Evolutionary conservation across 2,888 invertebrate genomes (phyloP).

Genomic region (Xestobium rufovillosum): DNA sequence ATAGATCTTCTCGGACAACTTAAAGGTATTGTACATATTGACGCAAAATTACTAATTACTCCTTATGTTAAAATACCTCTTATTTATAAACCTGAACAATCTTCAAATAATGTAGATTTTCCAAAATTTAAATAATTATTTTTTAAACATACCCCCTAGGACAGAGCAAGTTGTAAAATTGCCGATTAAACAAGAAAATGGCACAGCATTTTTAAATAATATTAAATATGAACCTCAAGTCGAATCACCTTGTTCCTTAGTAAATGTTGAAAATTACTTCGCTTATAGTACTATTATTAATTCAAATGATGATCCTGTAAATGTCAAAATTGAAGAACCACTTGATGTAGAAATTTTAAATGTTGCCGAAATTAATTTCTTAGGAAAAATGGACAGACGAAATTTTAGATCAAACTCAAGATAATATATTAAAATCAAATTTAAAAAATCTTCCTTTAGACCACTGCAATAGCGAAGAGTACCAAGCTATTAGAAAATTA

Average conservation of each 20-base stretch:
- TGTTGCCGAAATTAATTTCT: conserved; percentile 5
- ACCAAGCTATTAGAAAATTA: conserved; percentile 9
- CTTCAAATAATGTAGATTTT: no score
- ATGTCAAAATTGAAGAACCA: conserved; percentile 5
- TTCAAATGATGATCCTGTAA: neutral
- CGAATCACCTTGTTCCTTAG: conserved; percentile 9
- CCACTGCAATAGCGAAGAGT: conserved; percentile 12
- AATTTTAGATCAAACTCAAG: neutral
- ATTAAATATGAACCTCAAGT: conserved; percentile 5
- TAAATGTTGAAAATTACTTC: conserved; percentile 9
- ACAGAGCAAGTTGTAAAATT: conserved; percentile 7
- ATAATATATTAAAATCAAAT: conserved; percentile 10
- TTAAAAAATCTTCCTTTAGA: conserved; percentile 9
- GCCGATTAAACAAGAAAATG: conserved; percentile 10
- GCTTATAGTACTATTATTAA: conserved; percentile 7
- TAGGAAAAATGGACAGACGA: conserved; percentile 7
- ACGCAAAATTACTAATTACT: no score
- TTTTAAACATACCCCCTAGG: conserved; percentile 2
- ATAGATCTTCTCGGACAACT: conserved; percentile 4
- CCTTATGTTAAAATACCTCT: no score
- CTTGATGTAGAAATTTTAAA: conserved; percentile 9
- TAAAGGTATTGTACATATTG: no score
- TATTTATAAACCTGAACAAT: no score
- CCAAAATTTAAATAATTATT: neutral
- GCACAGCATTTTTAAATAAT: conserved; percentile 6